Evolutionary conservation across 1,140 invertebrate genomes (phyloP).

Genomic region (Caenorhabditis latens): DNA sequence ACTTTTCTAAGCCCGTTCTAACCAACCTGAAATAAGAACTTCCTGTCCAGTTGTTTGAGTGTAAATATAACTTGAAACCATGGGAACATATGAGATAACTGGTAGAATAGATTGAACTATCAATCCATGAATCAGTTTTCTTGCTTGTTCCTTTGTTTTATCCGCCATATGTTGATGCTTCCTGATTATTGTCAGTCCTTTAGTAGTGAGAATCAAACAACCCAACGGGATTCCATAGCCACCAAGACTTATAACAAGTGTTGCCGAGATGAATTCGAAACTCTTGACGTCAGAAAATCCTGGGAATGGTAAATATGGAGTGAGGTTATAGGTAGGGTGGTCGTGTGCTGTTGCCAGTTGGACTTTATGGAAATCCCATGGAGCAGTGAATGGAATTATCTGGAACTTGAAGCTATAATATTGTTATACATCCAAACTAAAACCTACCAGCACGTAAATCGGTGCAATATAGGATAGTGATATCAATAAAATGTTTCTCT

Average conservation of each 20-base stretch:
- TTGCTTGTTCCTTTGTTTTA: conserved; percentile 8
- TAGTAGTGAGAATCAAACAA: not conserved
- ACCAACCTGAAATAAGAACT: conserved; percentile 2
- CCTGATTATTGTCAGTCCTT: not conserved
- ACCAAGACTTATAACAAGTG: not conserved
- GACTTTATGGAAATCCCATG: not conserved
- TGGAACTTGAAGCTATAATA: not conserved
- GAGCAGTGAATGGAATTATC: conserved; percentile 9
- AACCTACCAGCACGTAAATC: not conserved
- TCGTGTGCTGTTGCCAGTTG: not conserved
- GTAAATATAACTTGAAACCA: conserved; percentile 36
- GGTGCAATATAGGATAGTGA: not conserved
- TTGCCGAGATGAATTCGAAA: conserved; percentile 12
- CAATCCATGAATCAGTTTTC: conserved; percentile 2
- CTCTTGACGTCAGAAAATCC: conserved; percentile 16
- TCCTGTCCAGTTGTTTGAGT: conserved; percentile 5
- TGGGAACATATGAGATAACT: conserved; percentile 18
- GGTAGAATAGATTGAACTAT: conserved; percentile 13
- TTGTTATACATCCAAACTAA: too few relatives aligned
- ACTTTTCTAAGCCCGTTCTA: not conserved
- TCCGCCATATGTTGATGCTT: conserved; percentile 5
- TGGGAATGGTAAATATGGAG: not conserved
- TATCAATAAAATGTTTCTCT: not conserved
- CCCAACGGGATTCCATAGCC: conserved; percentile 7
- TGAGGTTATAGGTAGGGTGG: not conserved